phyloP scores from a whole-genome alignment of 2,797 vertebrate species.

The Phataginus tetradactyla region DNA sequence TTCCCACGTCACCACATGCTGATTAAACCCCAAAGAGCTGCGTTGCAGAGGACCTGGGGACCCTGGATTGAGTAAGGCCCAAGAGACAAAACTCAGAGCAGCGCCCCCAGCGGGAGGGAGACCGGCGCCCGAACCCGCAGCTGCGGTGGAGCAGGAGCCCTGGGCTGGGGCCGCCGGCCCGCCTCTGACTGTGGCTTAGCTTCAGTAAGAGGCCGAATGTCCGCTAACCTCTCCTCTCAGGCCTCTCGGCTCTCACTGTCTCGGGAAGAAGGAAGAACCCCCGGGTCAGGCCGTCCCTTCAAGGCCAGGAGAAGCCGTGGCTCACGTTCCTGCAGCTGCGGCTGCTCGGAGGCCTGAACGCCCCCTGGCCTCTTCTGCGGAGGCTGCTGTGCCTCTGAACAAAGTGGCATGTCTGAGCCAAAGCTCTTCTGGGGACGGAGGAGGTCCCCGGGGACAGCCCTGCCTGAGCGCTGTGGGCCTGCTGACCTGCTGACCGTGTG shows the following conservation, averaged over 20 bases:
- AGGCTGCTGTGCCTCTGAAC: neutral
- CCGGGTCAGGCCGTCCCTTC: rapidly evolving
- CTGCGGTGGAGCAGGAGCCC: too few species aligned
- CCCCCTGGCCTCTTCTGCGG: rapidly evolving
- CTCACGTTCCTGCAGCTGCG: rapidly evolving
- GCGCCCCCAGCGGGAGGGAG: too few species aligned
- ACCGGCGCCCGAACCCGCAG: too few species aligned
- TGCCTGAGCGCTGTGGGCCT: rapidly evolving
- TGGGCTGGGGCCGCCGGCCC: too few species aligned
- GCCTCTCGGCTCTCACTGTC: rapidly evolving
- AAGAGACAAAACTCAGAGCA: neutral
- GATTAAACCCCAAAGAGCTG: neutral
- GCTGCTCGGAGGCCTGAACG: rapidly evolving
- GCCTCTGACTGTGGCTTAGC: rapidly evolving
- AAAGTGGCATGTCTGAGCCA: rapidly evolving
- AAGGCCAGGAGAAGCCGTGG: rapidly evolving
- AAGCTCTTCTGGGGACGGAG: neutral
- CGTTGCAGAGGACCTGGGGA: neutral
- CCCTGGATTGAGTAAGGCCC: neutral
- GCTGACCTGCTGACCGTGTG: neutral
- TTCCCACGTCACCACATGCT: neutral
- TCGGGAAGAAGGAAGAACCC: neutral
- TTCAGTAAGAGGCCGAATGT: rapidly evolving
- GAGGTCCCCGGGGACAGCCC: rapidly evolving
- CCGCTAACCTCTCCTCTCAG: rapidly evolving